Evolutionary conservation across 1,140 invertebrate genomes (phyloP).

Genomic region (Brachionus sp.): DNA sequence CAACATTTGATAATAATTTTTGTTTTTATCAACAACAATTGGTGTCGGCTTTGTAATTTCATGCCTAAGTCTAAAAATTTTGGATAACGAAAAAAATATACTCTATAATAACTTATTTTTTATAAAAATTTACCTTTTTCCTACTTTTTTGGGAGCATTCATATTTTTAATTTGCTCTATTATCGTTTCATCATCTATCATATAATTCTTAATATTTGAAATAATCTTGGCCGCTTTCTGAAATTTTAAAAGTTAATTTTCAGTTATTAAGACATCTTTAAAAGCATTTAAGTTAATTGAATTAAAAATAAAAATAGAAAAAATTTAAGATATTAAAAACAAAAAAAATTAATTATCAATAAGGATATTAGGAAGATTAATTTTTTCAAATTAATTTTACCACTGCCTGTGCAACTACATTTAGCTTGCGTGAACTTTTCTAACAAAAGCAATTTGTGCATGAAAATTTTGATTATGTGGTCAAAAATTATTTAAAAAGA

Average conservation of each 20-base stretch:
- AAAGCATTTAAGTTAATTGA: background rate
- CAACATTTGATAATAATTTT: constrained; percentile 57
- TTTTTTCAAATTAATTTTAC: background rate
- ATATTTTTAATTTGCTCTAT: constrained; percentile 52
- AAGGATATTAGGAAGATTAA: background rate
- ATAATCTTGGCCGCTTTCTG: constrained; percentile 4
- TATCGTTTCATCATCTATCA: constrained; percentile 56
- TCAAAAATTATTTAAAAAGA: background rate
- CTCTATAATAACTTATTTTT: background rate
- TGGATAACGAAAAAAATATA: background rate
- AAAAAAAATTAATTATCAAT: background rate
- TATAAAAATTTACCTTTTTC: constrained; percentile 52
- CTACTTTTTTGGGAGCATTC: constrained; percentile 52
- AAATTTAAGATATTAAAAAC: background rate
- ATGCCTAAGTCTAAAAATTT: constrained; percentile 54
- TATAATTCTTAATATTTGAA: constrained; percentile 42
- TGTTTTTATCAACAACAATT: constrained; percentile 51
- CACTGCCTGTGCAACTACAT: constrained; percentile 25
- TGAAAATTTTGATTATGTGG: background rate
- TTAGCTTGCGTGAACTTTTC: constrained; percentile 23
- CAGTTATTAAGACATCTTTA: background rate
- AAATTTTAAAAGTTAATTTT: background rate
- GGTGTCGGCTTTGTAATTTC: constrained; percentile 54
- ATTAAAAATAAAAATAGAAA: background rate
- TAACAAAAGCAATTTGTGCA: background rate